Percentiles rank a stretch among this genome's conserved stretches.
These are phyloP conservation scores for Sarcophaga carnaria DNA, from an alignment of 2,888 invertebrate genomes.

Conservation along the genomic window DNA sequence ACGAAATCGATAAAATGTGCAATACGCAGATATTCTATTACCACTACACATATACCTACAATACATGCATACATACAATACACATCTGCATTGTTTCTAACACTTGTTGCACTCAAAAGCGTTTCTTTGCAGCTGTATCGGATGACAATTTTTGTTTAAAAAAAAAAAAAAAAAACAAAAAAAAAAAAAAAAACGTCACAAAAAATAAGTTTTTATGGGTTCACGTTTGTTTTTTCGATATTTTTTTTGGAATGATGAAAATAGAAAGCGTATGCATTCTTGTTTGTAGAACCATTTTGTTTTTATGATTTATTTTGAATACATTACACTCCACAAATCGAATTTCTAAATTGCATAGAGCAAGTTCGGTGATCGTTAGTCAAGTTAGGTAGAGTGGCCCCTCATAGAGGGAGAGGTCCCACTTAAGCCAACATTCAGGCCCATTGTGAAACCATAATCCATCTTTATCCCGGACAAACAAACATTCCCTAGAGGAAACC, in stretches of 20 bases:
- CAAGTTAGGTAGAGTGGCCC: too few species aligned
- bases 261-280: not conserved
- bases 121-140: constrained; percentile 52
- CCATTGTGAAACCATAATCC: too few species aligned
- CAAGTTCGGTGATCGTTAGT: too few species aligned
- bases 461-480: too few species aligned
- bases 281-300: not conserved
- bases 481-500: too few species aligned
- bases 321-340: not conserved
- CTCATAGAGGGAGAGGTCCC: too few species aligned
- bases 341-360: too few species aligned
- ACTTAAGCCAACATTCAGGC: too few species aligned
- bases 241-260: not conserved
- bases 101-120: constrained; percentile 56
- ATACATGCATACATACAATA: not conserved
- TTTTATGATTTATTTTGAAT: not conserved
- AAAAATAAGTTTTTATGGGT: constrained; percentile 23
- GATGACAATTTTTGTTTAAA: constrained; percentile 41
- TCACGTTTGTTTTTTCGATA: constrained; percentile 3
- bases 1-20: constrained; percentile 35
- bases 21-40: not conserved
- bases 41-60: not conserved
- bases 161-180: too few species aligned
- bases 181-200: too few species aligned
- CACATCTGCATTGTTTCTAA: constrained; percentile 13